These are phyloP conservation scores for Mesorhabditis spiculigera DNA, from an alignment of 2,888 invertebrate species.

Conservation along the genomic window DNA sequence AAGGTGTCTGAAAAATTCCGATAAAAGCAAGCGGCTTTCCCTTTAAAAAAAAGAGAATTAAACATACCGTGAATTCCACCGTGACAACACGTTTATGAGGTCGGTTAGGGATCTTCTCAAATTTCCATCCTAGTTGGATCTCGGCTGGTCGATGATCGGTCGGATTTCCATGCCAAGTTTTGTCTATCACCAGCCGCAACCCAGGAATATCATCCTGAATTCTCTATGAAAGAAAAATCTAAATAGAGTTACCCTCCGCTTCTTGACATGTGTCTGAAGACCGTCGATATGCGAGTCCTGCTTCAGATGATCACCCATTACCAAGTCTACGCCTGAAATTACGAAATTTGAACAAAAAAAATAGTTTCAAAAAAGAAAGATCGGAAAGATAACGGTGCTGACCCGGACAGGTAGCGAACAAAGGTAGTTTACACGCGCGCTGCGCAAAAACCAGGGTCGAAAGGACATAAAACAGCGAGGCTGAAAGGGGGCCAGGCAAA, in stretches of 20 bases:
- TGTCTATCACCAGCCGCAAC: conserved; percentile 33
- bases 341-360: too few species aligned
- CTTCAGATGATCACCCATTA: not conserved
- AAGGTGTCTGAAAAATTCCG: conserved; percentile 40
- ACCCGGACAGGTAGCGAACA: too few species aligned
- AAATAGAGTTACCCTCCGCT: not conserved
- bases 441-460: too few species aligned
- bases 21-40: not conserved
- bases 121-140: conserved; percentile 51
- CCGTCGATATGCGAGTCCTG: not conserved
- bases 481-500: too few species aligned
- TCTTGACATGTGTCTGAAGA: not conserved
- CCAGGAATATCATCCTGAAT: conserved; percentile 6
- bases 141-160: conserved; percentile 48
- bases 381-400: too few species aligned
- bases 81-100: conserved; percentile 55
- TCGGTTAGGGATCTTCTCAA: conserved; percentile 43
- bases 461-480: too few species aligned
- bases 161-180: conserved; percentile 54
- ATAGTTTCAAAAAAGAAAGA: too few species aligned
- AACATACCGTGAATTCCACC: conserved; percentile 27
- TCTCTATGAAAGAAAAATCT: not conserved
- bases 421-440: too few species aligned
- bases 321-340: too few species aligned
- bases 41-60: not conserved